Percentiles rank a stretch among this genome's conserved stretches.
Conservation (phyloP, 2,797 vertebrate genomes). For the Silurus lanzhouensis region DNA sequence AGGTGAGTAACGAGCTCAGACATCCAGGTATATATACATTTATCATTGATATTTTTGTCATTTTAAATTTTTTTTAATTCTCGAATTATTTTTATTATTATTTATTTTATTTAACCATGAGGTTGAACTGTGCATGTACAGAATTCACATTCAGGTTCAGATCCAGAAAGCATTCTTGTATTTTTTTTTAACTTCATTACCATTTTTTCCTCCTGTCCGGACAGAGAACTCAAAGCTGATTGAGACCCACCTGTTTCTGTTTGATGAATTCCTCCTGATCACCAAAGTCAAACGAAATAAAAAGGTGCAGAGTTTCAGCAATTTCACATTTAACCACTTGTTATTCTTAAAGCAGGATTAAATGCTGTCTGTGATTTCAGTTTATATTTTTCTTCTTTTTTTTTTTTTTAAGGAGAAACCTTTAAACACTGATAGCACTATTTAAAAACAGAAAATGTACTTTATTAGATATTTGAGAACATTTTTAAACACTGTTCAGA, state of each 20-base stretch:
- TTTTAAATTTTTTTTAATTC: no score
- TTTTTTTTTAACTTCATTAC: not conserved
- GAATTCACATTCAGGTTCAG: not conserved
- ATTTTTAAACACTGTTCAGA: not conserved
- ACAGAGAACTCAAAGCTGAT: slow-evolving; percentile 82
- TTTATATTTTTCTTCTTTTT: no score
- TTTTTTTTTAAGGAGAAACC: no score
- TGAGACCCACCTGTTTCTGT: slow-evolving; percentile 88
- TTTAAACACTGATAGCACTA: not conserved
- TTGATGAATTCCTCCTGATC: slow-evolving; percentile 89
- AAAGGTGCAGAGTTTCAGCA: slow-evolving; percentile 76
- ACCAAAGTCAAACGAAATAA: slow-evolving; percentile 88
- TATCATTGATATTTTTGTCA: no score
- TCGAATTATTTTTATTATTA: no score
- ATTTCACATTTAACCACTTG: not conserved
- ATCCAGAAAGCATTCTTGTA: not conserved
- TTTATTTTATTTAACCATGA: not conserved
- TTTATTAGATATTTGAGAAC: not conserved
- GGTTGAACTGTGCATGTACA: not conserved
- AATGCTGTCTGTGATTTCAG: not conserved
- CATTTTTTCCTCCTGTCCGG: not conserved
- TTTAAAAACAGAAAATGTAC: not conserved
- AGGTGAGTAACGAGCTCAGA: slow-evolving; percentile 3
- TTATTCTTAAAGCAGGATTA: not conserved
- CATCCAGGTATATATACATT: not conserved